Evolutionary conservation across 1,140 invertebrate genomes (phyloP).

Genomic region (Ephestia elutella): DNA sequence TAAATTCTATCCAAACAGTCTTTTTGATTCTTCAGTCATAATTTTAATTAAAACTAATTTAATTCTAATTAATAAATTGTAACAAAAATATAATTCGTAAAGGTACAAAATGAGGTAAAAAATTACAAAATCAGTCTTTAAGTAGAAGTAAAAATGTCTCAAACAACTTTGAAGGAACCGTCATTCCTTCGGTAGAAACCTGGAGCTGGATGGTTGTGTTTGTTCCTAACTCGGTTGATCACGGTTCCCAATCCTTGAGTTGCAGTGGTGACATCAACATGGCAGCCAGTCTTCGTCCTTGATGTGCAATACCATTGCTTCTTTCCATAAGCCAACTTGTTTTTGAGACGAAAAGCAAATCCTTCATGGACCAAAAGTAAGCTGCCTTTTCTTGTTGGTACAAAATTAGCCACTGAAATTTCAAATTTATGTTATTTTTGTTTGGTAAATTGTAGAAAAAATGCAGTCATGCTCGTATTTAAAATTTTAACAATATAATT

Average conservation of each 20-base stretch:
- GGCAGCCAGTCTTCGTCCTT: conserved; percentile 57
- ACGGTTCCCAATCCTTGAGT: conserved; percentile 35
- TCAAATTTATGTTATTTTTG: conserved; percentile 19
- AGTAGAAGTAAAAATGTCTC: neutral
- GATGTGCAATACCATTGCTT: conserved; percentile 67
- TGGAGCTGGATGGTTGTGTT: conserved; percentile 56
- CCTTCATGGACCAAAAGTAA: conserved; percentile 56
- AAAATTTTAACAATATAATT: no score
- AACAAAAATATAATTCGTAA: conserved; percentile 9
- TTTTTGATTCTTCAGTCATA: neutral
- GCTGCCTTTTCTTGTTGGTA: conserved; percentile 63
- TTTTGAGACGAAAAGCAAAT: conserved; percentile 64
- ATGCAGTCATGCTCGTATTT: no score
- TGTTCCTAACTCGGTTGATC: conserved; percentile 51
- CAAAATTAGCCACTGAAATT: conserved; percentile 60
- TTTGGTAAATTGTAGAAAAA: neutral
- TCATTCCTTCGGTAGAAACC: conserved; percentile 59
- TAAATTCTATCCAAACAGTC: neutral
- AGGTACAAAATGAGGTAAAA: conserved; percentile 20
- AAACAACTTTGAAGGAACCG: conserved; percentile 63
- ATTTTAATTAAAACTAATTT: neutral
- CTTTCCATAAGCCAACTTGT: conserved; percentile 66
- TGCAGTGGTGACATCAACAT: conserved; percentile 56
- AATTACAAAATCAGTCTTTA: conserved; percentile 27
- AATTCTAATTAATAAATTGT: conserved; percentile 7